phyloP scores from a whole-genome alignment of 2,888 invertebrate genomes.

The Meloe dianella region DNA sequence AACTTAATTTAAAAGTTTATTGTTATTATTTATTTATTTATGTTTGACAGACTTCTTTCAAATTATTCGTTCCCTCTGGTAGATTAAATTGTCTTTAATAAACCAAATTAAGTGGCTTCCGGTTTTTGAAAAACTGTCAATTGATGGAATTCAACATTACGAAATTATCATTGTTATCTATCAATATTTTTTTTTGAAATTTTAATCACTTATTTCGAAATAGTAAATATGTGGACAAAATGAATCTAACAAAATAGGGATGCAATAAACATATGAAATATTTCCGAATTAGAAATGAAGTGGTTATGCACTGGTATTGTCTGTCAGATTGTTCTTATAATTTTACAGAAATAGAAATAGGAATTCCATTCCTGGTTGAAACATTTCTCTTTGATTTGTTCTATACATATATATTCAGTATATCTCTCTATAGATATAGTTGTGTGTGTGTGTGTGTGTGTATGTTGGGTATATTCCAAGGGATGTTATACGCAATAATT shows the following conservation, averaged over 20 bases:
- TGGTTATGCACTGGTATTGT: conserved; percentile 28
- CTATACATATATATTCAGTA: neutral
- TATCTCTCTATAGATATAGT: neutral
- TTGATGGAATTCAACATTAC: no score
- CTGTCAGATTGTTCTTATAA: neutral
- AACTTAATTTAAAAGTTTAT: conserved; percentile 2
- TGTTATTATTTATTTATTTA: neutral
- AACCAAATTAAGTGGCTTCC: neutral
- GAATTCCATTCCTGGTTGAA: neutral
- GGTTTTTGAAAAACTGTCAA: no score
- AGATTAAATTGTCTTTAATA: conserved; percentile 5
- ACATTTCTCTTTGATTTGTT: neutral
- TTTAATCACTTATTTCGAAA: no score
- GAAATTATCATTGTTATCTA: neutral
- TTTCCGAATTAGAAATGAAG: conserved; percentile 29
- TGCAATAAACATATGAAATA: conserved; percentile 32
- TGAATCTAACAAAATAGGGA: conserved; percentile 20
- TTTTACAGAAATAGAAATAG: neutral
- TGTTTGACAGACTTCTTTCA: neutral
- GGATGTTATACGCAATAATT: conserved; percentile 21
- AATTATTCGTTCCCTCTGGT: neutral
- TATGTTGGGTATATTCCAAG: conserved; percentile 1
- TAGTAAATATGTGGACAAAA: neutral
- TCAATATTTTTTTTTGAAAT: no score
- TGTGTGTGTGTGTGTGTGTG: neutral